These are phyloP conservation scores for Hafferia zeledoni DNA, from an alignment of 2,797 vertebrate genomes.

Conservation along the genomic window DNA sequence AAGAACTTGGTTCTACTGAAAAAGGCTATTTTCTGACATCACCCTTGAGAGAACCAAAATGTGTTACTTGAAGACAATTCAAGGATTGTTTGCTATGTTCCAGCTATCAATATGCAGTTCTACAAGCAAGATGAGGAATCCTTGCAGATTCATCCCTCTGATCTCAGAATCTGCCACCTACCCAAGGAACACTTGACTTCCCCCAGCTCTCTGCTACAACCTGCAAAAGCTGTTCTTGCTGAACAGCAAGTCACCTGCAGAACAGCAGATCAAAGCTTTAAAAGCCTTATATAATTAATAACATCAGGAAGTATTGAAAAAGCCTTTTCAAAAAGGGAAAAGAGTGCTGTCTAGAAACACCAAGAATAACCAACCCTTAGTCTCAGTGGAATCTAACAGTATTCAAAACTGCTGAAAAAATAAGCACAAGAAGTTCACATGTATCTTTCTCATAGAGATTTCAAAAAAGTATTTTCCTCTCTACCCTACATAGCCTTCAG, in stretches of 20 bases:
- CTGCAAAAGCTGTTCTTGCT: background rate
- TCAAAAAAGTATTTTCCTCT: background rate
- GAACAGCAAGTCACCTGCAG: background rate
- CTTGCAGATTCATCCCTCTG: background rate
- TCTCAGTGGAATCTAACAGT: background rate
- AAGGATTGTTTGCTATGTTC: background rate
- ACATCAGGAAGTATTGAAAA: background rate
- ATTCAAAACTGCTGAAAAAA: background rate
- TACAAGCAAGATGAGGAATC: background rate
- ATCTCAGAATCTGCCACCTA: background rate
- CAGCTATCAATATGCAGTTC: background rate
- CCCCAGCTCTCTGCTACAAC: background rate
- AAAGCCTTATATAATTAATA: background rate
- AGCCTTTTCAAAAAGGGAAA: background rate
- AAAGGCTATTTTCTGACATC: conserved; percentile 28
- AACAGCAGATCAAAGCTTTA: background rate
- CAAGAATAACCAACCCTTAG: background rate
- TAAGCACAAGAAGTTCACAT: background rate
- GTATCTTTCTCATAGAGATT: background rate
- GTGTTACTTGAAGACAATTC: background rate
- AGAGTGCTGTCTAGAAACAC: background rate
- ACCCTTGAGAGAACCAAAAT: background rate
- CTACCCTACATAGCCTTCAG: background rate
- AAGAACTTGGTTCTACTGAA: conserved; percentile 21
- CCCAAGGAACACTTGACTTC: background rate